Conservation (phyloP, 2,797 vertebrate genomes). For the Siniperca undulata region DNA sequence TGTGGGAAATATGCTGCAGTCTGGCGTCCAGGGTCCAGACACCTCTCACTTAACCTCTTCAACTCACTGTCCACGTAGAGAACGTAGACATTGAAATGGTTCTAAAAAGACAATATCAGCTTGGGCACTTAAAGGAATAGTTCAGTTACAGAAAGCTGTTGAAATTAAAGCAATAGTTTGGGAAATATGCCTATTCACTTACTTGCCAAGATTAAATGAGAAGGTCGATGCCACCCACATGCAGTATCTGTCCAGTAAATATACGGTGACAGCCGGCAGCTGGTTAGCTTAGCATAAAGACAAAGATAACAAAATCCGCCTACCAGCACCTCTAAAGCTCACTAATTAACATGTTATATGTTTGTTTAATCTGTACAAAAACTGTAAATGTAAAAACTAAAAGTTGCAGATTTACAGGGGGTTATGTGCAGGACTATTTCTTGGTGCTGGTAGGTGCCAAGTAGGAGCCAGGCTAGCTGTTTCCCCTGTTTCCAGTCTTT, state of each 20-base stretch:
- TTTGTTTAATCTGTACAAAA: too few relatives aligned
- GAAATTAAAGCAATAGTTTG: background rate
- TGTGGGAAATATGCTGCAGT: conserved; percentile 81
- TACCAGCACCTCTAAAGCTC: too few relatives aligned
- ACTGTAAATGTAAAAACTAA: too few relatives aligned
- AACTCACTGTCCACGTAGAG: conserved; percentile 3
- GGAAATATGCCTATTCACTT: background rate
- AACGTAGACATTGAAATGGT: background rate
- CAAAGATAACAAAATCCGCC: too few relatives aligned
- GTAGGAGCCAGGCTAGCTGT: background rate
- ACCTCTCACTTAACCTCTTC: conserved; percentile 39
- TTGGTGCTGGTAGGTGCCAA: too few relatives aligned
- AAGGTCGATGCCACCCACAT: background rate
- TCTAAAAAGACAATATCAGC: conserved; percentile 23
- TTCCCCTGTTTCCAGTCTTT: background rate
- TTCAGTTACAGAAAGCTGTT: background rate
- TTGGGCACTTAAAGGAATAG: conserved; percentile 27
- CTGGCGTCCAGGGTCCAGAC: conserved; percentile 52
- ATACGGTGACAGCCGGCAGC: background rate
- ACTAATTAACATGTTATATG: too few relatives aligned
- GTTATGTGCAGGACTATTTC: background rate
- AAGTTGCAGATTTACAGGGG: too few relatives aligned
- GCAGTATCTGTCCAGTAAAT: background rate
- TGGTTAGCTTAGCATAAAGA: background rate
- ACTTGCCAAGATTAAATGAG: background rate